These are phyloP conservation scores for Oryzias javanicus DNA, from an alignment of 2,113 vertebrate species.

Conservation along the genomic window DNA sequence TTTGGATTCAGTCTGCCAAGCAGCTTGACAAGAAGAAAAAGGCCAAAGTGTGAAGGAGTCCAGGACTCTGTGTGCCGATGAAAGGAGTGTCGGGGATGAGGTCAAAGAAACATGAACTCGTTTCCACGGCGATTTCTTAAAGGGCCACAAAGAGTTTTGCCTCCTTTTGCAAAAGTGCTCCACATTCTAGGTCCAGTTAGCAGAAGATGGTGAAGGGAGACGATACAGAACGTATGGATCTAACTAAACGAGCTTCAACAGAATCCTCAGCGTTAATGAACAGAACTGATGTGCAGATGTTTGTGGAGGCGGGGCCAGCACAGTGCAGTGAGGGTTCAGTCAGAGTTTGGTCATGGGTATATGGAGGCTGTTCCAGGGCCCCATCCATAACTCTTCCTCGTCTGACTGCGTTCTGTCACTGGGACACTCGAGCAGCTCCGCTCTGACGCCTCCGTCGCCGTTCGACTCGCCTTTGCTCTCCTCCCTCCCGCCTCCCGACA, in stretches of 20 bases:
- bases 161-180: background rate
- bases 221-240: conserved; percentile 5
- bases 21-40: conserved; percentile 64
- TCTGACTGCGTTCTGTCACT: conserved; percentile 89
- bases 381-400: conserved; percentile 97
- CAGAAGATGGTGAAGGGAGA: conserved; percentile 15
- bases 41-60: conserved; percentile 61
- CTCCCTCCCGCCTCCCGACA: conserved; percentile 67
- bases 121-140: conserved; percentile 53
- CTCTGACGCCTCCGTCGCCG: conserved; percentile 74
- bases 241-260: background rate
- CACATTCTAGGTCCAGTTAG: conserved; percentile 31
- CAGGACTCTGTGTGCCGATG: conserved; percentile 55
- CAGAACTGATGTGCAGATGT: conserved; percentile 18
- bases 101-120: conserved; percentile 36
- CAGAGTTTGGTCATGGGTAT: conserved; percentile 99
- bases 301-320: conserved; percentile 26
- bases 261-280: conserved; percentile 21
- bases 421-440: conserved; percentile 80
- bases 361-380: conserved; percentile 96
- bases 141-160: conserved; percentile 47
- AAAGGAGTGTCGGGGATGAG: conserved; percentile 41
- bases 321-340: conserved; percentile 50
- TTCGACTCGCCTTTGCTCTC: conserved; percentile 76
- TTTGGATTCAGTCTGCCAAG: conserved; percentile 62